Base-by-base conservation (phyloP, 23 tunicate species). In the Halocynthia aurantium region DNA sequence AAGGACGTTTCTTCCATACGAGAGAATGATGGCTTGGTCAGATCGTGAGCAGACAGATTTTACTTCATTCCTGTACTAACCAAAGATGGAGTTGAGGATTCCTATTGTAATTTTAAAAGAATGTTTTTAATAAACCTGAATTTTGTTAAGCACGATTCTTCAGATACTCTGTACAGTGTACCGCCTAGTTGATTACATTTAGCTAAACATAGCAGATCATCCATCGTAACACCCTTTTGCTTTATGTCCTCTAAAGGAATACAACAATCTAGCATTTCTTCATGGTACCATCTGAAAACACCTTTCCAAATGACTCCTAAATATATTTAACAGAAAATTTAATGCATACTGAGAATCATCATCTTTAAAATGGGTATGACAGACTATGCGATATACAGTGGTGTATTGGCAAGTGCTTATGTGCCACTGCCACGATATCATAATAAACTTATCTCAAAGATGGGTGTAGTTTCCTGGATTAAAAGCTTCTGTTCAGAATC, bases 261-360 rank as follows among this genome's bases (percentile, higher is more conserved):
- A 40, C 95, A 88, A 67, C 95, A 88, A 20, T 83, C 95, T 4
- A 88, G 72, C 95, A 88, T 88, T 61, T 83, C 80, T 71, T 88
- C 95, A 88, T 88, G 95, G 61, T 88, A 88, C 95, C 95, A 88
- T 62, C 95, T 66, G 84, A 86, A 88, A 12, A 88, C 95, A 52
- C 95, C 95, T 80, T 88, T 88, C 95, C 95, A 88, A 8, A 83
- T 77, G 7, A 52, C 58, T 8, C 89, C 89, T 84, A 50, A 6
- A 61, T 53, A 60, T 40, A 58, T 12, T 17, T 31, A 31, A 31
- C 44, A 31, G 44, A 31, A 31, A 31, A 4, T 31, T 31, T 31
- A 31, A 31, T 31, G 44, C 44, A 31, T 31, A 31, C 44, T 31
- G 44, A 31, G 4, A 31, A 31, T 31, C 44, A 31, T 1, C 4